Evolutionary conservation across 2,797 vertebrate genomes (phyloP), one percentile per base, ranked within the genome.

Genomic region (Ctenopoma kingsleyae): DNA sequence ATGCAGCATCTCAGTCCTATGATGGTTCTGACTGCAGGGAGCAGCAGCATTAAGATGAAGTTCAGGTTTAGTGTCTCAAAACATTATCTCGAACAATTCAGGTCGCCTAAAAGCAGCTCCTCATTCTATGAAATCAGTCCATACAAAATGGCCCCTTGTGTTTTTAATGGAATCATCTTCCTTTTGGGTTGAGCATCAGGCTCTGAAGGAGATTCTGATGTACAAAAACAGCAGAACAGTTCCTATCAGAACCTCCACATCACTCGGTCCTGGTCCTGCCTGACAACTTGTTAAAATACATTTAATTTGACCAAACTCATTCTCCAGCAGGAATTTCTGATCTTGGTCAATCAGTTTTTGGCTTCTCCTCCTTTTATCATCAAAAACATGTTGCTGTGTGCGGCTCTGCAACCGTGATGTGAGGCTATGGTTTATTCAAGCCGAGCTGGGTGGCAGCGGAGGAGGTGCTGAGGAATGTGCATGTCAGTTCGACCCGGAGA

Each of bases 61-160:
- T 80, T 80, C 61, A 43, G 71, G 63, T 70, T 79, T 62, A 74
- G 81, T 80, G 78, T 60, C 72, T 81, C 57, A 62, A 38, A 68
- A 76, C 68, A 63, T 6, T 0, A 11, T 74, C 47, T 58, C 60
- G 16, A 68, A 82, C 66, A 74, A 20, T 43, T 47, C 60, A 44
- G 80, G 49, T 6, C 20, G 17, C 40, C 40, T 64, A 61, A 78
- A 74, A 70, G 50, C 63, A 67, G 43, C 44, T 49, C 35, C 47
- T 57, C 64, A 8, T 67, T 67, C 82, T 69, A 56, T 57, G 56
- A 82, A 85, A 80, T 53, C 74, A 61, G 70, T 84, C 71, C 47
- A 59, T 91, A 91, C 76, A 89, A 91, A 92, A 90, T 82, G 88
- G 82, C 79, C 85, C 84, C 87, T 68, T 44, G 40, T 48, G 54